Evolutionary conservation across 23 tunicate genomes (phyloP).

Genomic region (Halocynthia roretzi): DNA sequence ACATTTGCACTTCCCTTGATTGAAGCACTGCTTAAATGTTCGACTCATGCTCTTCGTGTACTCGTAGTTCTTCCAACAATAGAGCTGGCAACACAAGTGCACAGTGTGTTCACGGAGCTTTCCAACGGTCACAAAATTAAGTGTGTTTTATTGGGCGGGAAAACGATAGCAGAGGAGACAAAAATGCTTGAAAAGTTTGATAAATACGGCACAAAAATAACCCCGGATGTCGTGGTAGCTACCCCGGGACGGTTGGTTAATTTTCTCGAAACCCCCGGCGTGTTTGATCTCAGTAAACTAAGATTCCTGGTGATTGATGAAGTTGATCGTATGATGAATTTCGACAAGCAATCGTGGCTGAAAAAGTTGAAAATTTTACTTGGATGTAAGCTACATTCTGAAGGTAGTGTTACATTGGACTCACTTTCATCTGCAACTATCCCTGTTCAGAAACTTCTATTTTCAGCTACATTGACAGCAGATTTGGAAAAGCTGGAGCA

Average conservation of each 20-base stretch:
- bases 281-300: conserved; percentile 26
- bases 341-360: conserved; percentile 60
- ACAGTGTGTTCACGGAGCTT: conserved; percentile 29
- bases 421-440: background rate
- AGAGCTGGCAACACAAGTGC: conserved; percentile 68
- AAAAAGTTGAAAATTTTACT: background rate
- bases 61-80: conserved; percentile 56
- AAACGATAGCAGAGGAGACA: conserved; percentile 11
- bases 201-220: background rate
- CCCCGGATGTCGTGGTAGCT: conserved; percentile 54
- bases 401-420: background rate
- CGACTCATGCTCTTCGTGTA: conserved; percentile 40
- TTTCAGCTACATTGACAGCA: conserved; percentile 81
- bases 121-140: conserved; percentile 25
- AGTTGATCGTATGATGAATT: conserved; percentile 68
- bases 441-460: conserved; percentile 65
- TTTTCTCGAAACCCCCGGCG: conserved; percentile 21
- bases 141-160: conserved; percentile 27
- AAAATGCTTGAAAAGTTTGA: conserved; percentile 1
- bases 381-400: background rate
- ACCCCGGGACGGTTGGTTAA: conserved; percentile 74
- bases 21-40: conserved; percentile 11
- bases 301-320: conserved; percentile 91
- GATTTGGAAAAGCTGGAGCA: conserved; percentile 66
- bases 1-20: conserved; percentile 82